Evolutionary conservation across 2,113 vertebrate species (phyloP).

Genomic region (Lagopus leucura): DNA sequence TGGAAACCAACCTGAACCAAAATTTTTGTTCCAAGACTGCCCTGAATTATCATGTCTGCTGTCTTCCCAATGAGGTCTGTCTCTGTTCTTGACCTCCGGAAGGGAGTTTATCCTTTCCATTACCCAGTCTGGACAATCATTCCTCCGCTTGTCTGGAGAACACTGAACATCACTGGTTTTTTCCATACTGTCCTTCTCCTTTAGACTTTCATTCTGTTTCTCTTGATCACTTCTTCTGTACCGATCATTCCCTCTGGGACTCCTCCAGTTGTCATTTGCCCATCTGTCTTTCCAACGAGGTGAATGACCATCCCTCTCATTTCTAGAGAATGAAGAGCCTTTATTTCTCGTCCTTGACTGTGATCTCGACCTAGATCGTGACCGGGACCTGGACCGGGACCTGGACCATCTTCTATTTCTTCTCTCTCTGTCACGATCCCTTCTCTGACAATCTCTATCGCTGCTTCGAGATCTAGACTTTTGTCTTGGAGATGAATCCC

Average conservation of each 20-base stretch:
- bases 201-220: conserved; percentile 79
- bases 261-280: conserved; percentile 83
- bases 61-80: conserved; percentile 85
- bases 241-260: conserved; percentile 79
- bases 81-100: conserved; percentile 80
- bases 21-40: conserved; percentile 81
- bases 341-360: conserved; percentile 81
- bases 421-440: conserved; percentile 85
- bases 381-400: conserved; percentile 81
- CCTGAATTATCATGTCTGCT: conserved; percentile 79
- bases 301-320: conserved; percentile 82
- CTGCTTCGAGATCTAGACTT: conserved; percentile 85
- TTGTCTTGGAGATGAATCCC: conserved; percentile 75
- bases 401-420: conserved; percentile 83
- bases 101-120: conserved; percentile 85
- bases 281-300: conserved; percentile 87
- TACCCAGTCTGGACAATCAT: conserved; percentile 91
- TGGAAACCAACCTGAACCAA: conserved; percentile 78
- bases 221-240: conserved; percentile 80
- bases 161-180: conserved; percentile 69
- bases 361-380: conserved; percentile 87
- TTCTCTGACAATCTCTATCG: conserved; percentile 81
- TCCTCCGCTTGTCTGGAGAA: conserved; percentile 81
- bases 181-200: conserved; percentile 77
- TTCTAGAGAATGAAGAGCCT: conserved; percentile 79